A percentile compares a stretch with the other conserved stretches of the same genome.
These are phyloP conservation scores for Forpus xanthops DNA, from an alignment of 2,797 vertebrate species.

Conservation along the genomic window DNA sequence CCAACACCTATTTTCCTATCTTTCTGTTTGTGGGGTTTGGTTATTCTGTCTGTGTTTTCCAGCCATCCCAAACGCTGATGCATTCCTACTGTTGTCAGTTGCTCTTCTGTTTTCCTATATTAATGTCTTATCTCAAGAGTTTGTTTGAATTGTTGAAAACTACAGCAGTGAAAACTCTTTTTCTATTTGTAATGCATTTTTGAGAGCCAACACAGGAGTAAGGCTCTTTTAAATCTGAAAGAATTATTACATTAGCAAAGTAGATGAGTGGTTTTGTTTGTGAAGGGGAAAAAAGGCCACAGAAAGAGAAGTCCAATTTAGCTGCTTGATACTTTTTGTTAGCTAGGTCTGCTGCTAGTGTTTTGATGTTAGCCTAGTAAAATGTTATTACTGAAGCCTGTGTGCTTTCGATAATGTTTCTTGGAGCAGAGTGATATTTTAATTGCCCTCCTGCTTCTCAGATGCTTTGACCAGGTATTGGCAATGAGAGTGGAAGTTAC, in stretches of 20 bases:
- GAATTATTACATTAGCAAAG: not conserved
- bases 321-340: not conserved
- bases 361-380: not conserved
- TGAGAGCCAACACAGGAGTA: not conserved
- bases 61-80: not conserved
- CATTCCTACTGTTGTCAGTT: not conserved
- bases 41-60: not conserved
- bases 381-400: not conserved
- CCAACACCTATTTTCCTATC: not conserved
- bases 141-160: not conserved
- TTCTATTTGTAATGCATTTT: not conserved
- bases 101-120: not conserved
- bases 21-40: not conserved
- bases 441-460: slow-evolving; percentile 19
- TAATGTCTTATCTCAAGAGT: not conserved
- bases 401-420: not conserved
- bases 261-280: not conserved
- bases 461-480: slow-evolving; percentile 13
- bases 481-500: not conserved
- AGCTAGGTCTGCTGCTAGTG: not conserved
- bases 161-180: not conserved
- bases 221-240: not conserved
- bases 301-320: not conserved
- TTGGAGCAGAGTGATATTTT: slow-evolving; percentile 32
- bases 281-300: not conserved